These are phyloP conservation scores for Polypedilum pembai DNA, from an alignment of 1,140 invertebrate genomes.

Conservation along the genomic window DNA sequence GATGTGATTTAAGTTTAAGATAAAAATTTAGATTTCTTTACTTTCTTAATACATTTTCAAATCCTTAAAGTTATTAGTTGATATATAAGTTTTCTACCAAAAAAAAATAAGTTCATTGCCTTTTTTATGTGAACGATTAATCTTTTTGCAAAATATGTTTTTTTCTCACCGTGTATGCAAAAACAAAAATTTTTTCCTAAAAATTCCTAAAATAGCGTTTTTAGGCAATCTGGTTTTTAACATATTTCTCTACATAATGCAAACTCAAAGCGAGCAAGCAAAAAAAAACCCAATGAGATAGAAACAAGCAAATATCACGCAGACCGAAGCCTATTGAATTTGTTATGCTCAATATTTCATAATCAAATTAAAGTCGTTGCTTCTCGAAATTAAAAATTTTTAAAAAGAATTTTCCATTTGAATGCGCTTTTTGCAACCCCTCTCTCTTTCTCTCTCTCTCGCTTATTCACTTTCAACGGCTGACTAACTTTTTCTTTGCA, in stretches of 20 bases:
- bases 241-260: not conserved
- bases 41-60: no score
- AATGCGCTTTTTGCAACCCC: not conserved
- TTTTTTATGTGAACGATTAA: no score
- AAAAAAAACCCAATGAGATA: not conserved
- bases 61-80: no score
- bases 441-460: not conserved
- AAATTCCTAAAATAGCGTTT: not conserved
- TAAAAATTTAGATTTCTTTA: no score
- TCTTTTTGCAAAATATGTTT: not conserved
- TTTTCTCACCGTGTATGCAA: not conserved
- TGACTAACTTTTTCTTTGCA: no score
- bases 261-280: no score
- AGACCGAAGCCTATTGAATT: not conserved
- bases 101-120: no score
- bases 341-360: not conserved
- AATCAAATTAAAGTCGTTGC: not conserved
- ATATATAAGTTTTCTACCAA: no score
- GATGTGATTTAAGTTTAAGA: no score
- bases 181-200: not conserved
- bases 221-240: not conserved
- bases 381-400: not conserved
- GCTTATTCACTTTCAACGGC: not conserved
- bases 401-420: not conserved
- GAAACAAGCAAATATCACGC: not conserved